Evolutionary conservation across 2,797 vertebrate species (phyloP).

Genomic region (Cetoscarus ocellatus): DNA sequence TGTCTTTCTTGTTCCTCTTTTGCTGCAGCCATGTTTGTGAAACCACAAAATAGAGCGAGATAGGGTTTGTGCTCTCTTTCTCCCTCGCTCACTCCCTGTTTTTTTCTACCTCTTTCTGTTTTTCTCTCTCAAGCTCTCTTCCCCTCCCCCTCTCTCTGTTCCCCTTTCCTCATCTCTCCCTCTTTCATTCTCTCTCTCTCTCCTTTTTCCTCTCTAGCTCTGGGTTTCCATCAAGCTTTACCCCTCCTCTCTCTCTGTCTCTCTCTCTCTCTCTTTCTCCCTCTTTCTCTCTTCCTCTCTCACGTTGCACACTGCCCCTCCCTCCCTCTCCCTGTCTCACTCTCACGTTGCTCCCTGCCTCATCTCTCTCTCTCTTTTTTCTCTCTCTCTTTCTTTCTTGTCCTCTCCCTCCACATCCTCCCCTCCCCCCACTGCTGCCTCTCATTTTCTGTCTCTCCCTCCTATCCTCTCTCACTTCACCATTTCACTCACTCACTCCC

Average conservation of each 20-base stretch:
- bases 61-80: slow-evolving; percentile 53
- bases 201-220: slow-evolving; percentile 36
- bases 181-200: slow-evolving; percentile 9
- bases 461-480: slow-evolving; percentile 58
- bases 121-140: slow-evolving; percentile 52
- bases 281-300: slow-evolving; percentile 34
- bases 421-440: slow-evolving; percentile 74
- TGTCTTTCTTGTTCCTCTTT: slow-evolving; percentile 22
- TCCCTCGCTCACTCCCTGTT: slow-evolving; percentile 52
- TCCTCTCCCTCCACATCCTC: slow-evolving; percentile 66
- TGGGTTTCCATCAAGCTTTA: slow-evolving; percentile 61
- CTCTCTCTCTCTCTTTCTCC: slow-evolving; percentile 27
- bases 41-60: slow-evolving; percentile 57
- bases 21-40: slow-evolving; percentile 70
- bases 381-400: slow-evolving; percentile 39
- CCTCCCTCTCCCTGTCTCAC: slow-evolving; percentile 28
- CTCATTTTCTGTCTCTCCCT: slow-evolving; percentile 62
- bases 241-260: slow-evolving; percentile 49
- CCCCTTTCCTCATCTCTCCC: slow-evolving; percentile 20
- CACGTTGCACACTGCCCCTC: slow-evolving; percentile 36
- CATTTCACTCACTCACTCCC: slow-evolving; percentile 62
- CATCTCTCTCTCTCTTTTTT: slow-evolving; percentile 29
- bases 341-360: slow-evolving; percentile 22
- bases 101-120: slow-evolving; percentile 45
- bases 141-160: slow-evolving; percentile 30